Base-by-base conservation (phyloP, 2,113 vertebrate species). In the Mus musculus region DNA sequence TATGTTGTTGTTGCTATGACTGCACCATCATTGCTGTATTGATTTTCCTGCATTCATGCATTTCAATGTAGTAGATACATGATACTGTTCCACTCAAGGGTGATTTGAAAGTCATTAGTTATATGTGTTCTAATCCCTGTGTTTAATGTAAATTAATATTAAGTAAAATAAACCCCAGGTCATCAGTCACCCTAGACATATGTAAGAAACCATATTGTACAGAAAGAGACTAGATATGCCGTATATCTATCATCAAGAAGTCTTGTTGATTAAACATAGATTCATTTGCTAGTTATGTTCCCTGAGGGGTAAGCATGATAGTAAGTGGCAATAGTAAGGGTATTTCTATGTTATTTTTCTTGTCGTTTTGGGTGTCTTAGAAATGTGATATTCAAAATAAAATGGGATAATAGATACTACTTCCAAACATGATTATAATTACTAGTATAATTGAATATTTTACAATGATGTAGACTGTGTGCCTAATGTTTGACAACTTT, bases 371-470 rank as follows among this genome's bases (percentile, higher is more conserved):
- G 13, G 14, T 73, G 28, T 59, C 71, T 96, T 89, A 93, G 61
- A 72, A 88, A 73, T 39, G 26, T 65, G 16, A 91, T 36, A 73
- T 97, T 88, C 82, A 91, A 56, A 95, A 33, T 94, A 22, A 39
- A 82, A 67, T 80, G 33, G 54, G 30, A 20, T 42, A 42, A 80
- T 91, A 33, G 4, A 59, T 90, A 26, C 12, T 82, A 46, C 82
- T 80, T 63, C 12, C 4, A 80, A 46, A 5, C 0, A n/a, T 46
- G 69, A 90, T 80, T 80, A 71, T 87, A 39, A 76, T 63, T 89
- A 84, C 73, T 75, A 75, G 73, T 56, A 77, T 73, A 75, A 71
- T 49, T 91, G 20, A 96, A 33, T 95, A 69, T 52, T 52, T 90
- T 80, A 72, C 5, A 92, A 1, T 65, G 30, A 95, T 20, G 42